Percentiles rank a stretch among this genome's conserved stretches.
Conservation (phyloP, 2,888 invertebrate species). For the Philaethria dido region DNA sequence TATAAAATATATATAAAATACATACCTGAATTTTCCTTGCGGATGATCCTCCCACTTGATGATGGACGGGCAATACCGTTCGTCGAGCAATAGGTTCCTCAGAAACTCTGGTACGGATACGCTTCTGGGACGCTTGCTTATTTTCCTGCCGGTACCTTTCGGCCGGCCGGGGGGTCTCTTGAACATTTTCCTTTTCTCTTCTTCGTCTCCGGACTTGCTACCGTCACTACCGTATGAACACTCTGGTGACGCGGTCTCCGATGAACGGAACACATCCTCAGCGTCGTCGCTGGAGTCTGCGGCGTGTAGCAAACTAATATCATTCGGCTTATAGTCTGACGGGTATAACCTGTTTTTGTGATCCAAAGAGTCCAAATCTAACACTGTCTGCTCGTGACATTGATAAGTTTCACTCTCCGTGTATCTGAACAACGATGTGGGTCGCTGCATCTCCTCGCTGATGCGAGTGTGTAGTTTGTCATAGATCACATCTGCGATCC, state of each 20-base stretch:
- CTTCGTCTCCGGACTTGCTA: conserved; percentile 77
- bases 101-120: conserved; percentile 93
- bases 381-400: conserved; percentile 63
- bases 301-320: conserved; percentile 55
- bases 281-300: conserved; percentile 76
- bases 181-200: conserved; percentile 70
- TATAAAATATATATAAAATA: conserved; percentile 35
- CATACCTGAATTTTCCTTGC: conserved; percentile 90
- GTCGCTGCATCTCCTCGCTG: conserved; percentile 64
- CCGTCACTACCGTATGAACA: conserved; percentile 73
- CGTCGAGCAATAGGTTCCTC: conserved; percentile 90
- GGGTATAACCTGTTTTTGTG: conserved; percentile 63
- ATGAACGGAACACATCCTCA: conserved; percentile 67
- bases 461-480: conserved; percentile 68
- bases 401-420: conserved; percentile 65
- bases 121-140: conserved; percentile 74
- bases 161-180: conserved; percentile 84
- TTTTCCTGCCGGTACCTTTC: conserved; percentile 76
- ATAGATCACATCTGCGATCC: conserved; percentile 66
- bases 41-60: conserved; percentile 95
- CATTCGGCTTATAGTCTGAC: conserved; percentile 70
- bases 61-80: conserved; percentile 89
- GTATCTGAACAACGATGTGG: conserved; percentile 66
- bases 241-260: conserved; percentile 72
- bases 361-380: conserved; percentile 69